Evolutionary conservation across 1,140 invertebrate genomes (phyloP).

Genomic region (Caenorhabditis tropicalis): DNA sequence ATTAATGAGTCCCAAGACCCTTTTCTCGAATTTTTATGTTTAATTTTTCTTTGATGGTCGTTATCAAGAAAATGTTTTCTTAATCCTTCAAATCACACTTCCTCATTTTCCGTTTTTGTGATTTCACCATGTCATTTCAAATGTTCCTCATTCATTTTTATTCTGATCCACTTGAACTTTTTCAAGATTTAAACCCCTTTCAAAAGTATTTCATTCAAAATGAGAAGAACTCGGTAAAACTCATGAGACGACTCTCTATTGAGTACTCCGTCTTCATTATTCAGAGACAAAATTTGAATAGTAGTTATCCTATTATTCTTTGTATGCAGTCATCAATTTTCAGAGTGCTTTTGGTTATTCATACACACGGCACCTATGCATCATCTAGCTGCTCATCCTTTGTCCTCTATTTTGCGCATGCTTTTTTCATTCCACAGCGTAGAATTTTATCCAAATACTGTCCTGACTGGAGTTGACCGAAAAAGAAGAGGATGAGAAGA

Average conservation of each 20-base stretch:
- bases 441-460: neutral
- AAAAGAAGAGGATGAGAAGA: neutral
- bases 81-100: too few relatives aligned
- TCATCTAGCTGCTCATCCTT: neutral
- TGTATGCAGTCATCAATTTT: neutral
- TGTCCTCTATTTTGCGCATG: neutral
- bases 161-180: neutral
- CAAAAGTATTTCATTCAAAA: neutral
- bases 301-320: neutral
- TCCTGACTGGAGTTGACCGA: neutral
- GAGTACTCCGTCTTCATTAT: neutral
- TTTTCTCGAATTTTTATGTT: too few relatives aligned
- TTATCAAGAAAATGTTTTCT: too few relatives aligned
- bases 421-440: neutral
- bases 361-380: neutral
- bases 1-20: too few relatives aligned
- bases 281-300: neutral
- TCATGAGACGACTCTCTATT: neutral
- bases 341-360: slow-evolving; percentile 12
- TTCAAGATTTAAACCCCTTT: neutral
- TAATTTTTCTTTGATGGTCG: too few relatives aligned
- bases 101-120: too few relatives aligned
- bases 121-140: too few relatives aligned
- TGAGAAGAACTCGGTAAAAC: neutral
- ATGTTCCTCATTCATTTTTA: too few relatives aligned